A percentile compares a stretch with the other conserved stretches of the same genome.
Evolutionary conservation across 2,888 invertebrate genomes (phyloP).

Genomic region (Heteropelma amictum): DNA sequence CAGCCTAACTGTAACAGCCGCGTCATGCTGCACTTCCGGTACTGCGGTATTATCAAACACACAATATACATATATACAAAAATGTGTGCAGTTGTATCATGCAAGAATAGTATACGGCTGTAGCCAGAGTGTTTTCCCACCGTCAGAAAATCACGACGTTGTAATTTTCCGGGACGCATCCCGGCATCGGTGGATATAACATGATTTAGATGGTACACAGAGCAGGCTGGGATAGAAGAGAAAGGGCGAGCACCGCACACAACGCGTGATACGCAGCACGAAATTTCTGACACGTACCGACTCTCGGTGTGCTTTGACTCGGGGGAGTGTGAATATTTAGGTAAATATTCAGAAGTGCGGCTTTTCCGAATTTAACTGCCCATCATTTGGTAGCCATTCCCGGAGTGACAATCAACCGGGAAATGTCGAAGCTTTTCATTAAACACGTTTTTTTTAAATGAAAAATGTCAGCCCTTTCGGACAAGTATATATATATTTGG

Average conservation of each 20-base stretch:
- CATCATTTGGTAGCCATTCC: too few relatives aligned
- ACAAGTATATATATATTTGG: too few relatives aligned
- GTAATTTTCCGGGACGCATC: conserved; percentile 57
- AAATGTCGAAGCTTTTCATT: too few relatives aligned
- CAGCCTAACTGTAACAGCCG: conserved; percentile 13
- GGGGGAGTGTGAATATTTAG: neutral
- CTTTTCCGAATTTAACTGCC: too few relatives aligned
- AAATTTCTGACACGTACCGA: conserved; percentile 26
- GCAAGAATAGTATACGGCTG: conserved; percentile 16
- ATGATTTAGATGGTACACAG: conserved; percentile 3
- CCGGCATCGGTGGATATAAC: conserved; percentile 19
- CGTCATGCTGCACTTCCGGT: conserved; percentile 19
- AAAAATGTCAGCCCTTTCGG: too few relatives aligned
- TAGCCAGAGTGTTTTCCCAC: conserved; percentile 17
- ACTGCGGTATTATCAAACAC: conserved; percentile 7
- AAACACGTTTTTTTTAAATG: too few relatives aligned
- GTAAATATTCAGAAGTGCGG: too few relatives aligned
- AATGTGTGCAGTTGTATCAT: neutral
- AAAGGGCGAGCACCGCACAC: neutral
- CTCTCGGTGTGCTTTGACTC: conserved; percentile 15
- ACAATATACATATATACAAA: neutral
- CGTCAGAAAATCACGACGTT: conserved; percentile 49
- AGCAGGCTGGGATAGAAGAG: conserved; percentile 9
- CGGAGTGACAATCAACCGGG: too few relatives aligned
- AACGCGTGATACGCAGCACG: conserved; percentile 21